Base-by-base conservation (phyloP, 30 jellyfish, hydroid and myxozoan genomes). In the Morbakka virulenta region DNA sequence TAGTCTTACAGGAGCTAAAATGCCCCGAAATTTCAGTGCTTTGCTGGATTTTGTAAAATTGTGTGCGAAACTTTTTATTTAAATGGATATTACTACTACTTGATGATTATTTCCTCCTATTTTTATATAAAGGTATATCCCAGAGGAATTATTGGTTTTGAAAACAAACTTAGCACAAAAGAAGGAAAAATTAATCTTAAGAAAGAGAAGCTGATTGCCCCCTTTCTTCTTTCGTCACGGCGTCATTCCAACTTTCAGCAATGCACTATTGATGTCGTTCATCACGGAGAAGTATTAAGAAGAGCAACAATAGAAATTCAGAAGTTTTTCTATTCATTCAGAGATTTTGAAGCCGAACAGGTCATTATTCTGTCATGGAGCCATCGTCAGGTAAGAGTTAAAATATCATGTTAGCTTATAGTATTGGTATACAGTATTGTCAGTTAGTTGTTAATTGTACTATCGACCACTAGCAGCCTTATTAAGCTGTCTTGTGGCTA, bases 281-380 rank as follows among this genome's bases (percentile, higher is more conserved):
- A 17, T 17, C 17, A 9, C 17, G 57, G 57, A 6, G 57, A 41
- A 41, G 57, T 41, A 17, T 6, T 41, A 6, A 6, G 13, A 41
- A 41, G 17, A 17, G 57, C 57, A 41, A 41, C 57, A 17, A 6
- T 17, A 41, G 57, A 41, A 41, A 41, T 41, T 6, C 57, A 41
- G 17, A 41, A 41, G 57, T 41, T 41, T 41, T 41, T 41, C 57
- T 17, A 41, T 17, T 9, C 57, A 9, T 41, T 41, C 17, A 41
- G 57, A 0, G 83, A 72, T 30, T 83, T 83, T 69, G 81, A 21
- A 23, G 87, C 95, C 21, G 57, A 50, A 4, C 76, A 74, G n/a
- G 77, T 83, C 47, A 81, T 83, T 1, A 33, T 83, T 30, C 50
- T 83, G 21, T 51, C 85, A n/a, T 83, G 95, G 95, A 65, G 17